Evolutionary conservation across 2,888 invertebrate species (phyloP).

Genomic region (Apodemia hepburni): DNA sequence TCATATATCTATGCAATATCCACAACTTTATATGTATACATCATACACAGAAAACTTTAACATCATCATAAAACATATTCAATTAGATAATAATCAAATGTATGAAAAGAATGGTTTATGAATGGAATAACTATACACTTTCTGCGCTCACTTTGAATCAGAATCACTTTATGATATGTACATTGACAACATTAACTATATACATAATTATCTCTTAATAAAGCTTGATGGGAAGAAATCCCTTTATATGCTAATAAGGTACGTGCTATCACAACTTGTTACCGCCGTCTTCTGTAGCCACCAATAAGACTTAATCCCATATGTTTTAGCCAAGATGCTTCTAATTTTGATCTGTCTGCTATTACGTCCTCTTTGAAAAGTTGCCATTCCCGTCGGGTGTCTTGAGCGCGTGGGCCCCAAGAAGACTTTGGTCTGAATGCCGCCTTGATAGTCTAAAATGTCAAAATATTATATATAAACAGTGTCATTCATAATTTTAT

Average conservation of each 20-base stretch:
- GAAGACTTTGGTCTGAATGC: slow-evolving; percentile 63
- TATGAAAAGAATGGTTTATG: too few species aligned
- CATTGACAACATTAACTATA: background rate
- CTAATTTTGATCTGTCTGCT: slow-evolving; percentile 41
- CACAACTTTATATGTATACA: too few species aligned
- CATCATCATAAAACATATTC: too few species aligned
- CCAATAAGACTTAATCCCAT: slow-evolving; percentile 49
- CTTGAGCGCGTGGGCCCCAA: slow-evolving; percentile 83
- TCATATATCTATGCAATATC: too few species aligned
- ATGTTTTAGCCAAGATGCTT: slow-evolving; percentile 40
- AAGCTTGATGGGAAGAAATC: slow-evolving; percentile 1
- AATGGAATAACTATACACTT: too few species aligned
- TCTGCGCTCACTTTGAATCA: too few species aligned
- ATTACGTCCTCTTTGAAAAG: slow-evolving; percentile 71
- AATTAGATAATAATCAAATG: too few species aligned
- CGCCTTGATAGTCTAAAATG: slow-evolving; percentile 60
- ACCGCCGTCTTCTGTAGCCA: slow-evolving; percentile 36
- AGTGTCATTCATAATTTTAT: too few species aligned
- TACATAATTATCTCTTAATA: slow-evolving; percentile 7
- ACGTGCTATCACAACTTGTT: slow-evolving; percentile 4
- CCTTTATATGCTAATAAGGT: background rate
- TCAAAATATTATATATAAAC: background rate
- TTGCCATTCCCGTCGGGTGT: slow-evolving; percentile 75
- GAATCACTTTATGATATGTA: background rate
- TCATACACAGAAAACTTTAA: too few species aligned